phyloP scores from a whole-genome alignment of 2,797 vertebrate species.

The Lepilemur ruficaudatus region DNA sequence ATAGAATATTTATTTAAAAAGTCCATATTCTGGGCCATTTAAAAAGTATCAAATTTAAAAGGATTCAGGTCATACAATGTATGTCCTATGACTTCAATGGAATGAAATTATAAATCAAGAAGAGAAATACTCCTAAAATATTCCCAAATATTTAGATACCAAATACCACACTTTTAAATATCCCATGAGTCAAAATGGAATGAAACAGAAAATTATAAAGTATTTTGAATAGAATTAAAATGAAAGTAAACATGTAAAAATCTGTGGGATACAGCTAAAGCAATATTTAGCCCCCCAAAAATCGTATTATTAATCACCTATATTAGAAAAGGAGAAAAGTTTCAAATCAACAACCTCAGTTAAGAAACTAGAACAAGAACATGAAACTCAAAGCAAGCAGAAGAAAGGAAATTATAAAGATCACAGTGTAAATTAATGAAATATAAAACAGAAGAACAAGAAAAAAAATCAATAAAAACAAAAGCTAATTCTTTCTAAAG shows the following conservation, averaged over 20 bases:
- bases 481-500: neutral
- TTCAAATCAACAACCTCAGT: neutral
- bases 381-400: neutral
- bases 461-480: neutral
- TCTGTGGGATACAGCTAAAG: neutral
- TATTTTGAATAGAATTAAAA: slow-evolving; percentile 2
- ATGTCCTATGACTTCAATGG: neutral
- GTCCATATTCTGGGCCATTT: neutral
- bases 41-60: neutral
- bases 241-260: neutral
- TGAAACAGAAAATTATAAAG: neutral
- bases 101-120: slow-evolving; percentile 16
- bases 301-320: too few species aligned
- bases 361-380: neutral
- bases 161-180: neutral
- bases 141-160: neutral
- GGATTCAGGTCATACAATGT: neutral
- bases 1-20: neutral
- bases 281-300: neutral
- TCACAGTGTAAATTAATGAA: neutral
- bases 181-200: neutral
- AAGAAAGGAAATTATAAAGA: neutral
- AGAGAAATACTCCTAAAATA: neutral
- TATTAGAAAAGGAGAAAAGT: neutral
- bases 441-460: neutral